Evolutionary conservation across 2,888 invertebrate species (phyloP).

Genomic region (Sarcophaga rosellei): DNA sequence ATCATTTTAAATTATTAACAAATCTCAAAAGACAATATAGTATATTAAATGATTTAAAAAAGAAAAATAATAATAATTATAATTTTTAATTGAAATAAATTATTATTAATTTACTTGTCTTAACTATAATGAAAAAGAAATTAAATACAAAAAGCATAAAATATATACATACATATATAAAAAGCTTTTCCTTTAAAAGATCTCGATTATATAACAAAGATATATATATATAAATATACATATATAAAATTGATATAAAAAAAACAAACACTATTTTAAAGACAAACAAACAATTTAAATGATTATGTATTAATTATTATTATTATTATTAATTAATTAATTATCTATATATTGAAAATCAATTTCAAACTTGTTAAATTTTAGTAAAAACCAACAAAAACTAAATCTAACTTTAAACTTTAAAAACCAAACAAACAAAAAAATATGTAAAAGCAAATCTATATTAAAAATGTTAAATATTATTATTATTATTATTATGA

Average conservation of each 20-base stretch:
- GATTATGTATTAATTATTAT: slow-evolving; percentile 36
- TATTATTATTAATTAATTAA: slow-evolving; percentile 24
- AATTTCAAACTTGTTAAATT: slow-evolving; percentile 68
- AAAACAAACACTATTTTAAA: slow-evolving; percentile 54
- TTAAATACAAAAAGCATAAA: slow-evolving; percentile 8
- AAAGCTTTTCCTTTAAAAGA: slow-evolving; percentile 56
- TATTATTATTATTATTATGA: background rate
- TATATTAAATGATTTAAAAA: slow-evolving; percentile 37
- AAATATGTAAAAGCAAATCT: slow-evolving; percentile 30
- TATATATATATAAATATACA: background rate
- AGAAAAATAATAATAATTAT: slow-evolving; percentile 7
- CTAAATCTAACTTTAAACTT: slow-evolving; percentile 35
- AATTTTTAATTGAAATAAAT: slow-evolving; percentile 69
- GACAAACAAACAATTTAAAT: slow-evolving; percentile 42
- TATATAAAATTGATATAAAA: slow-evolving; percentile 34
- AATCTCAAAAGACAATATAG: slow-evolving; percentile 44
- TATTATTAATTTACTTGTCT: slow-evolving; percentile 46
- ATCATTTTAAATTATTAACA: background rate
- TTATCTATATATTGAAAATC: slow-evolving; percentile 65
- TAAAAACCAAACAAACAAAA: slow-evolving; percentile 52
- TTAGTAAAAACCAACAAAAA: slow-evolving; percentile 46
- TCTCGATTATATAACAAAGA: slow-evolving; percentile 33
- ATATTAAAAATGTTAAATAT: slow-evolving; percentile 58
- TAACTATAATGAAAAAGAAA: background rate
- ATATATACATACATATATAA: slow-evolving; percentile 9